Evolutionary conservation across 2,888 invertebrate genomes (phyloP), one percentile per base, ranked within the genome.

Genomic region (Caenorhabditis panamensis): DNA sequence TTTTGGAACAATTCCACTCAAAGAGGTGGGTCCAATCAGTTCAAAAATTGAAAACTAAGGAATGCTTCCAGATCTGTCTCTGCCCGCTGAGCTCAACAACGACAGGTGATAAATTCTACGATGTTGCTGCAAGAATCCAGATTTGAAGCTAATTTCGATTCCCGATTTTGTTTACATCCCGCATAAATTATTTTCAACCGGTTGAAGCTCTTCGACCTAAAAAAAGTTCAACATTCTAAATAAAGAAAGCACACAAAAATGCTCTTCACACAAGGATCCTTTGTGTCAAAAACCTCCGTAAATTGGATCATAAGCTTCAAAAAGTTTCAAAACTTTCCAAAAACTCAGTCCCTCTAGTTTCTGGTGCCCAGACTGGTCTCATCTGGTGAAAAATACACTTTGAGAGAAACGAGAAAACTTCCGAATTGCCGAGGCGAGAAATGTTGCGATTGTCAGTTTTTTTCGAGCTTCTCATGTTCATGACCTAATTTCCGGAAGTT

Each of bases 1-100:
- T 18, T 85, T 85, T 44, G 85, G 85, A 49, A 75, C 77, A 2
- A 41, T 85, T 36, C 36, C 37, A 13, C 18, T 82, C 3, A 58
- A 62, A 3, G 71, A 82, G 63, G 73, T 82, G 37, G 11, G 18
- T 16, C 2, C 24, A 16, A 22, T n/a, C 16, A 22, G 5, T 44
- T 24, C 44, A 16, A 44, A 13, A 59, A n/a, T 47, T 47, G 31
- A 4, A 16, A n/a, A 24, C 16, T n/a, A 37, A 61, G 2, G 37
- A 5, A 61, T 22, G n/a, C 24, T 71, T 62, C 37, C 54, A 72
- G 76, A 68, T 76, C 16, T 54, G 58, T 18, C 36, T 79, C n/a
- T 79, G 79, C 13, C 79, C 79, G 5, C n/a, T 79, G 16, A 75
- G 22, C 18, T 73, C 72, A 9, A 28, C 72, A 0, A n/a, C 54